These are phyloP conservation scores for Lasius platythorax DNA, from an alignment of 2,888 invertebrate species.

Conservation along the genomic window DNA sequence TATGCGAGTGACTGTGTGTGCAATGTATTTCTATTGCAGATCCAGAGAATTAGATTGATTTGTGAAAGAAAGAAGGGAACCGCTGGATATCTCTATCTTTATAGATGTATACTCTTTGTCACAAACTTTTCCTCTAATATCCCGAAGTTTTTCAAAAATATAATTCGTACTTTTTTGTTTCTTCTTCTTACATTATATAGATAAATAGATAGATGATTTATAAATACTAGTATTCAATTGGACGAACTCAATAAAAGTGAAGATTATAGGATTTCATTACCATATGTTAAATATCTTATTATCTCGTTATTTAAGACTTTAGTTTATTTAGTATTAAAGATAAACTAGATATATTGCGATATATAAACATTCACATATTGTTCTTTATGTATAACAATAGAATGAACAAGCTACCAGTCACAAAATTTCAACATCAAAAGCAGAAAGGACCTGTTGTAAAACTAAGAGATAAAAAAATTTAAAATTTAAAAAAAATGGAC, in stretches of 20 bases:
- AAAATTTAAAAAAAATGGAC: neutral
- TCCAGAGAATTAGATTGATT: neutral
- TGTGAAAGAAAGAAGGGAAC: neutral
- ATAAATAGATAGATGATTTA: neutral
- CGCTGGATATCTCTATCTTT: neutral
- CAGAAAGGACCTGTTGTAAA: constrained; percentile 2
- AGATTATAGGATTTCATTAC: neutral
- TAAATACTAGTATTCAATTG: neutral
- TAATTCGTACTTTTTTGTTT: neutral
- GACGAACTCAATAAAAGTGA: neutral
- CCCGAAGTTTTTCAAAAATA: neutral
- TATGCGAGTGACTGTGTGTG: neutral
- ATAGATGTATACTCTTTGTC: neutral
- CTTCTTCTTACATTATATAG: neutral
- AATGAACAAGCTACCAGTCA: neutral
- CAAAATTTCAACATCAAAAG: constrained; percentile 6
- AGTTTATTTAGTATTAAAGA: constrained; percentile 8
- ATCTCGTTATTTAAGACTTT: constrained; percentile 1
- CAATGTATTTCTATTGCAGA: constrained; percentile 5
- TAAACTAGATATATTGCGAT: neutral
- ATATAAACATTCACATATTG: neutral
- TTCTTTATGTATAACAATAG: constrained; percentile 3
- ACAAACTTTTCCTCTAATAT: neutral
- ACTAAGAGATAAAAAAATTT: neutral
- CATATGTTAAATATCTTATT: neutral